Evolutionary conservation across 2,888 invertebrate genomes (phyloP).

Genomic region (Ctenicera cuprea): DNA sequence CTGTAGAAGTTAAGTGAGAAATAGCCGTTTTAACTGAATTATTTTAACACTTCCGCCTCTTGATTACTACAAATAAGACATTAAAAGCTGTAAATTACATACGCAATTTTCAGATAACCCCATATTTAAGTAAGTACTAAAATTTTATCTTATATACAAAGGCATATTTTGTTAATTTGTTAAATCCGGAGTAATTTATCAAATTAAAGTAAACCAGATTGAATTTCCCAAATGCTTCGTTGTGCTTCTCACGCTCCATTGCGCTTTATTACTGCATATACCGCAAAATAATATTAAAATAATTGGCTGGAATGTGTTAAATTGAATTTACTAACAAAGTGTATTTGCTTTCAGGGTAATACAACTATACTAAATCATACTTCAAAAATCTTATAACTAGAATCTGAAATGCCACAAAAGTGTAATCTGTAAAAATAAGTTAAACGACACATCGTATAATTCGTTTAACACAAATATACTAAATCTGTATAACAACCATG

Average conservation of each 20-base stretch:
- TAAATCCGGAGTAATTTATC: slow-evolving; percentile 6
- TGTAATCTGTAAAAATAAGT: no score
- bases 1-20: slow-evolving; percentile 32
- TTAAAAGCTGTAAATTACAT: slow-evolving; percentile 27
- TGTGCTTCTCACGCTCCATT: background rate
- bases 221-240: background rate
- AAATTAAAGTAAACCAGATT: background rate
- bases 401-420: no score
- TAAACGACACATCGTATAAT: no score
- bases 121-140: background rate
- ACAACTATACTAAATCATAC: no score
- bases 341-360: no score
- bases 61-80: slow-evolving; percentile 36
- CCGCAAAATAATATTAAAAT: no score
- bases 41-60: slow-evolving; percentile 36
- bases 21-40: slow-evolving; percentile 38
- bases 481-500: no score
- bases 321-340: no score
- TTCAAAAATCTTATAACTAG: no score
- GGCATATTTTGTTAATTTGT: background rate
- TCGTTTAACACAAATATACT: no score
- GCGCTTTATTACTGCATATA: background rate
- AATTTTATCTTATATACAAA: background rate
- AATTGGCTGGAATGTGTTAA: no score
- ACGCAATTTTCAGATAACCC: background rate